A percentile compares a stretch with the other conserved stretches of the same genome.
phyloP scores from a whole-genome alignment of 2,113 vertebrate genomes.

The Calidris pygmaea region DNA sequence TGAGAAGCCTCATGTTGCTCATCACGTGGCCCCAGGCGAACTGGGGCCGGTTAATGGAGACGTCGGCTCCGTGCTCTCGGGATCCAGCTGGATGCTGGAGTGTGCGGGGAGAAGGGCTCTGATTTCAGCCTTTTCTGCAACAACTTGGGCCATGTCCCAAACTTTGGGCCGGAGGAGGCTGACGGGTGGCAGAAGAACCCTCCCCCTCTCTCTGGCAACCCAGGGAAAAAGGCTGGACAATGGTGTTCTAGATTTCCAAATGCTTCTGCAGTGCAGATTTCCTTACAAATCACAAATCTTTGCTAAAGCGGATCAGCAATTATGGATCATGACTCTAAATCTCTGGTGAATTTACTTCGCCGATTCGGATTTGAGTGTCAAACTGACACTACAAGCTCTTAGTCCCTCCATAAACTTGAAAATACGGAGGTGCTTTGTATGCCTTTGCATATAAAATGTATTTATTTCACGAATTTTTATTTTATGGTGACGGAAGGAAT shows the following conservation, averaged over 20 bases:
- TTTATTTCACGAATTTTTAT: neutral
- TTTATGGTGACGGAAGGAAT: neutral
- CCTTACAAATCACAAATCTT: neutral
- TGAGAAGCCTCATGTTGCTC: neutral
- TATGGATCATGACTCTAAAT: rapidly evolving
- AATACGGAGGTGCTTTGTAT: rapidly evolving
- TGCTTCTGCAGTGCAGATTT: neutral
- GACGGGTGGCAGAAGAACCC: neutral
- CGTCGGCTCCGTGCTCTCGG: neutral
- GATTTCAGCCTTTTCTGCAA: neutral
- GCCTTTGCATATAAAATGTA: rapidly evolving
- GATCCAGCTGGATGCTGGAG: neutral
- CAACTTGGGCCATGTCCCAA: neutral
- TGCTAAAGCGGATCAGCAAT: neutral
- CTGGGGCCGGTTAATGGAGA: neutral
- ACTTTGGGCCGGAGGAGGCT: neutral
- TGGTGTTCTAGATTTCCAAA: neutral
- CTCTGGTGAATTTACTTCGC: neutral
- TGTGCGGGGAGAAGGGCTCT: neutral
- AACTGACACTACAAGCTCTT: neutral
- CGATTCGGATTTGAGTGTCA: neutral
- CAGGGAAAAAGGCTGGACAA: neutral
- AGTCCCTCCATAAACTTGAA: neutral
- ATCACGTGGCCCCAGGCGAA: neutral
- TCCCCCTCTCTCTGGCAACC: neutral